Base-by-base conservation (phyloP, 2,797 vertebrate species). In the Channallabes apus region DNA sequence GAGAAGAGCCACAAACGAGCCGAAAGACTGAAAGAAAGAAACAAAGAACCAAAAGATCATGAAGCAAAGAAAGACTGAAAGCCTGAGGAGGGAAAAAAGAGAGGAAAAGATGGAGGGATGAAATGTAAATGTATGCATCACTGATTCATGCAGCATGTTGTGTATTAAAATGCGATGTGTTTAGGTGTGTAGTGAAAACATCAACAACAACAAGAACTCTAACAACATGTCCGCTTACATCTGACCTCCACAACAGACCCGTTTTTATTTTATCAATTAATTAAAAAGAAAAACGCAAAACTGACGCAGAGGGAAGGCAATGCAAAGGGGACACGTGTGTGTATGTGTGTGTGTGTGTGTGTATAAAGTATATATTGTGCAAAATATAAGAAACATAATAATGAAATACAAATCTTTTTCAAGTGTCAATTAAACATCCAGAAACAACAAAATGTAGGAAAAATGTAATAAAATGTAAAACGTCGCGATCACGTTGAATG, bases 1-100 rank as follows among this genome's bases (percentile, higher is more conserved):
- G 84, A 85, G 71, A 67, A 77, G 71, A 24, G 32, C 59, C 41
- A 76, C 75, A 78, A 46, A 61, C 41, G 24, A 67, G 72, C 69
- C 35, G 72, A 75, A 75, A 86, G 46, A 82, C 46, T 64, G 46
- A 85, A 32, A 79, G 58, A 15, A 35, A 72, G 54, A 46, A 61
- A 41, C 6, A 41, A 27, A 24, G 59, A 27, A 29, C 9, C 24
- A 54, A 3, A 76, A 61, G 27, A 79, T 76, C 20, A 61, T 27
- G 64, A 32, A 75, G 17, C 7, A 64, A 35, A 83, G 62, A 11
- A 35, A 68, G 56, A 32, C n/a, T 54, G 24, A 56, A 24, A 56
- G 68, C 51, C 35, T 27, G 32, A 14, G 6, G 54, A 41, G 80
- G 11, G 29, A 41, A 73, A 54, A 20, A 41, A 65, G 61, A 59